Base-by-base conservation (phyloP, 2,888 invertebrate species). In the Clanis bilineata region DNA sequence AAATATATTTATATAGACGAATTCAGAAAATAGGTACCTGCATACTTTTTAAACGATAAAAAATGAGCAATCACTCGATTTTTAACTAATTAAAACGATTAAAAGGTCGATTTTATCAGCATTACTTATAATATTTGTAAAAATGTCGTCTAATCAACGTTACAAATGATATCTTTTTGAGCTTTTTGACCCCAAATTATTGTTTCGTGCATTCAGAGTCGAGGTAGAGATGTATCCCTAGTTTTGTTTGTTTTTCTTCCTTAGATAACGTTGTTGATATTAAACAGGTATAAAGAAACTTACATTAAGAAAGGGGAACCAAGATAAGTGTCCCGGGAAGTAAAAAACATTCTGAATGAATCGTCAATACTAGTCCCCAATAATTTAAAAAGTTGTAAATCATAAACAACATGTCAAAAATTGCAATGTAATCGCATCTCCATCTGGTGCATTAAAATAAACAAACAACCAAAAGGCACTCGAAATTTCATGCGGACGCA, bases 361-460 rank as follows among this genome's bases (percentile, higher is more conserved):
- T 51, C 32, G 51, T 51, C 51, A 51, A 51, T 18, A 18, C 51
- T 51, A 51, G 28, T 7, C 18, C 28, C 51, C 18, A 28, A 28
- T 32, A 10, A 32, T 56, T 38, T 2, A 22, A 38, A 38, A 39
- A 61, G 59, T 47, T 58, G 55, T 41, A 54, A 57, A 55, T 23
- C n/a, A 23, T n/a, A 41, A 60, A 56, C 25, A 60, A 51, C 25
- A 15, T 45, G 23, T 44, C 15, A 56, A 56, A 43, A 57, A 22
- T 23, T 56, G 51, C 58, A 59, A 61, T 10, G 61, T 59, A 57
- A 64, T 62, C 47, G 57, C 61, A 69, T 67, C 70, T 72, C 67
- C 69, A 74, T 74, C 74, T 76, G 69, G 70, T 71, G 68, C 71
- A 70, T 75, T 78, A 69, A 74, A 79, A 79, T 71, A 83, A 85